Conservation (phyloP, 1,140 invertebrate genomes). For the Caenorhabditis inopinata region DNA sequence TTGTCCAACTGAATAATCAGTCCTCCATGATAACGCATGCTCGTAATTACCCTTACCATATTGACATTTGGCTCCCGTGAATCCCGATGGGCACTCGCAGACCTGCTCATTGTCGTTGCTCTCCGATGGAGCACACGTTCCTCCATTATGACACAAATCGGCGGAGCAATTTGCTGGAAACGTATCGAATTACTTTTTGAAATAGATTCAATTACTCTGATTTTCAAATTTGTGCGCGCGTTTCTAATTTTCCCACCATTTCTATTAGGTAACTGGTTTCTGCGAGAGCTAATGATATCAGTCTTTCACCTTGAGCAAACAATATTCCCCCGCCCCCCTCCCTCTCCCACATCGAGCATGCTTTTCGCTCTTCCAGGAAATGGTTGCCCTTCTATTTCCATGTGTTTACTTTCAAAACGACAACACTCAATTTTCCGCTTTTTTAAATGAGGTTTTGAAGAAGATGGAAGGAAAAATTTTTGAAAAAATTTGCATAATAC, state of each 20-base stretch:
- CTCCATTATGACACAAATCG: constrained; percentile 66
- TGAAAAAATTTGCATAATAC: neutral
- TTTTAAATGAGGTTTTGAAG: no score
- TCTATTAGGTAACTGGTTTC: no score
- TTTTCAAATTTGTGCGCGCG: no score
- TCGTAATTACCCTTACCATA: constrained; percentile 56
- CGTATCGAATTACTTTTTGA: neutral
- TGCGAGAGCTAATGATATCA: neutral
- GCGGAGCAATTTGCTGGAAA: constrained; percentile 67
- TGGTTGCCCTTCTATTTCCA: no score
- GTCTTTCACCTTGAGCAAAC: neutral
- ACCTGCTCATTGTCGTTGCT: constrained; percentile 54
- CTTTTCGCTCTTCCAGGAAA: no score
- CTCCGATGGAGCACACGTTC: constrained; percentile 55
- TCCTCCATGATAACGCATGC: neutral
- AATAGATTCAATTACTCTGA: neutral
- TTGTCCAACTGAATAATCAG: neutral
- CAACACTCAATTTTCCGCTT: no score
- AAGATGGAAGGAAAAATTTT: neutral
- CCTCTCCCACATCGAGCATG: neutral
- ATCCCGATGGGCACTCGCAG: constrained; percentile 63
- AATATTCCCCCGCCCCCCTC: neutral
- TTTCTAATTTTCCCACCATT: no score
- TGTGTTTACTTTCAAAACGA: no score
- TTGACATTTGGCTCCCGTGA: constrained; percentile 65